These are phyloP conservation scores for Heterotis niloticus DNA, from an alignment of 2,113 vertebrate species.

Conservation along the genomic window DNA sequence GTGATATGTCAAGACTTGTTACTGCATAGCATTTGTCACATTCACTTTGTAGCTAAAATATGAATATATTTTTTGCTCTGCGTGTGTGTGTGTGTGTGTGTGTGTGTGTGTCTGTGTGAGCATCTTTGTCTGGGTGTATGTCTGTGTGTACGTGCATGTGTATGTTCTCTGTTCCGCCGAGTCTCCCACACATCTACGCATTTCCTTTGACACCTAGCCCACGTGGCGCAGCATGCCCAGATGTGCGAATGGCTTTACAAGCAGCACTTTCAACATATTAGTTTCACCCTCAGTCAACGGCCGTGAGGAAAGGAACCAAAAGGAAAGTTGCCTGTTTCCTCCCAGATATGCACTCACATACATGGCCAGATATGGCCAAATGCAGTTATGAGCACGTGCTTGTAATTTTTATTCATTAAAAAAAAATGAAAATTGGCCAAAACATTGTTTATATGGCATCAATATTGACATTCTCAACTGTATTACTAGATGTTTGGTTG, in stretches of 20 bases:
- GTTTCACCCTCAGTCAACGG: not conserved
- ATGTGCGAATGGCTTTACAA: slow-evolving; percentile 10
- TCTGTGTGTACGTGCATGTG: not conserved
- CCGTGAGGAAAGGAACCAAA: not conserved
- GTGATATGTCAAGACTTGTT: not conserved
- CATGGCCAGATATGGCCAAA: not conserved
- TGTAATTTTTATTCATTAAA: too few relatives aligned
- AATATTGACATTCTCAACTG: not conserved
- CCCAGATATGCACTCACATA: not conserved
- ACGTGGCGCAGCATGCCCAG: slow-evolving; percentile 10
- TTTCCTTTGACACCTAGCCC: slow-evolving; percentile 19
- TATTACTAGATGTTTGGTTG: not conserved
- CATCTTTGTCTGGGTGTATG: not conserved
- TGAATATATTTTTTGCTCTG: not conserved
- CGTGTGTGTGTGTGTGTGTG: not conserved
- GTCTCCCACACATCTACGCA: not conserved
- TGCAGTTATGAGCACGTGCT: too few relatives aligned
- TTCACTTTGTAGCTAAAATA: not conserved
- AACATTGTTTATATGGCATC: not conserved
- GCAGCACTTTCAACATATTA: not conserved
- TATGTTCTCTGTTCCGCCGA: slow-evolving; percentile 3
- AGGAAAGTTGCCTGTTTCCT: not conserved
- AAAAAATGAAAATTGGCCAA: too few relatives aligned
- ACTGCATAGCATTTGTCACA: not conserved
- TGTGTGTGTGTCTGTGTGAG: not conserved